Evolutionary conservation across 1,140 invertebrate species (phyloP).

Genomic region (Drosophila santomea): DNA sequence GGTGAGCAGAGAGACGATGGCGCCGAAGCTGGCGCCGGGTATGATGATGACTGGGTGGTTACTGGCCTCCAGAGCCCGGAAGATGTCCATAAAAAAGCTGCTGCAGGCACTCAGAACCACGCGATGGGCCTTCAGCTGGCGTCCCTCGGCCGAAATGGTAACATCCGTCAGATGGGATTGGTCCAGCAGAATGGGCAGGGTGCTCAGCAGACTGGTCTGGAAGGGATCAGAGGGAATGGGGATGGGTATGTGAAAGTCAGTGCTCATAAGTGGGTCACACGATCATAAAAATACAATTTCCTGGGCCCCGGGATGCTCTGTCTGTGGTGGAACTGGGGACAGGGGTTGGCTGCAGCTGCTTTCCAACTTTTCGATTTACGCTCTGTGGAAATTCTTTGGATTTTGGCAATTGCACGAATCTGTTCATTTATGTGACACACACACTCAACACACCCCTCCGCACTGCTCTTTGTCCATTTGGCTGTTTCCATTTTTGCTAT

Average conservation of each 20-base stretch:
- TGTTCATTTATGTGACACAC: conserved; percentile 67
- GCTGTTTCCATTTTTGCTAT: conserved; percentile 47
- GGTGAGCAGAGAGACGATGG: conserved; percentile 92
- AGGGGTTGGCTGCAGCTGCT: conserved; percentile 57
- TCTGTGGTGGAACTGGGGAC: too few species aligned
- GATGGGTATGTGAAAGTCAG: background rate
- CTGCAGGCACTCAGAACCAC: conserved; percentile 96
- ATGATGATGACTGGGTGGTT: conserved; percentile 94
- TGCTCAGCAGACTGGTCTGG: conserved; percentile 91
- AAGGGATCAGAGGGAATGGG: conserved; percentile 31
- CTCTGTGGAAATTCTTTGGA: conserved; percentile 74
- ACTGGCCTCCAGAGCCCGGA: conserved; percentile 89
- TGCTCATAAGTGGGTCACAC: conserved; percentile 39
- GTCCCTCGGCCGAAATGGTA: conserved; percentile 93
- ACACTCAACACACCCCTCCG: background rate
- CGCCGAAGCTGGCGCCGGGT: conserved; percentile 91
- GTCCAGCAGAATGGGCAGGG: conserved; percentile 92
- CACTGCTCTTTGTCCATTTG: conserved; percentile 9
- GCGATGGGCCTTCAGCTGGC: conserved; percentile 92
- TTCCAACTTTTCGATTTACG: conserved; percentile 52
- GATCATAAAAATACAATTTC: conserved; percentile 58
- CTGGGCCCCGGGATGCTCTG: conserved; percentile 2
- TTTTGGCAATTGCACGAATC: conserved; percentile 73
- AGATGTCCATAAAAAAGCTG: conserved; percentile 95
- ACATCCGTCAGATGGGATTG: conserved; percentile 95